A percentile compares a stretch with the other conserved stretches of the same genome.
phyloP scores from a whole-genome alignment of 64 coral and sea anemone species.

The Dendronephthya gigantea region DNA sequence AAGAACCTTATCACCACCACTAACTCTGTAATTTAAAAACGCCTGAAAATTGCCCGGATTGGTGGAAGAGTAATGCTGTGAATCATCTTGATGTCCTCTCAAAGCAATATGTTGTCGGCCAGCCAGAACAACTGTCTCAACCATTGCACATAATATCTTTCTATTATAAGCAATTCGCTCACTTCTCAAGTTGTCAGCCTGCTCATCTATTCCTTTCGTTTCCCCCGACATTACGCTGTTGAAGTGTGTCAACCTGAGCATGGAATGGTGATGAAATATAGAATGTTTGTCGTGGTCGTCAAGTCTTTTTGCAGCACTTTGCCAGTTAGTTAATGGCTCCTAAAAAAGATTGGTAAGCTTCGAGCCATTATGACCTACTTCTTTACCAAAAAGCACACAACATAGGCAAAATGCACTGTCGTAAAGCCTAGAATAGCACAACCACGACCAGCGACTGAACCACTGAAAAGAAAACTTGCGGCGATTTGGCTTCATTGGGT shows the following conservation, averaged over 20 bases:
- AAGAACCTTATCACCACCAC: slow-evolving; percentile 7
- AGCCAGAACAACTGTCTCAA: too few relatives aligned
- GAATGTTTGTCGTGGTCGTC: background rate
- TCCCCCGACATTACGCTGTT: background rate
- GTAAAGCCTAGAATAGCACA: background rate
- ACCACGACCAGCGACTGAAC: background rate
- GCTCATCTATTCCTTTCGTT: background rate
- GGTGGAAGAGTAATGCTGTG: background rate
- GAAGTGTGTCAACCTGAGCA: background rate
- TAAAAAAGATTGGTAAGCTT: background rate
- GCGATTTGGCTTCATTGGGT: background rate
- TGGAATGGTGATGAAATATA: background rate
- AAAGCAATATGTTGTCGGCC: slow-evolving; percentile 2
- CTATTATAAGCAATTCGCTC: background rate
- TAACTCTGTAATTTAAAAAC: slow-evolving; percentile 19
- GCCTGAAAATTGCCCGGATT: slow-evolving; percentile 29
- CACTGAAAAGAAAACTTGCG: background rate
- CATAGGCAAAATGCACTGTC: background rate
- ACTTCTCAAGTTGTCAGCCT: background rate
- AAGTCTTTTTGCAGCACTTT: background rate
- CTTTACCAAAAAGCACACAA: background rate
- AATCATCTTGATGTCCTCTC: slow-evolving; percentile 25
- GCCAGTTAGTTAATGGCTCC: slow-evolving; percentile 2
- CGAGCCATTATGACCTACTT: background rate
- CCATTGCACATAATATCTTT: background rate